These are phyloP conservation scores for Sebastes trivittatus DNA, from an alignment of 2,797 vertebrate genomes.

Conservation along the genomic window DNA sequence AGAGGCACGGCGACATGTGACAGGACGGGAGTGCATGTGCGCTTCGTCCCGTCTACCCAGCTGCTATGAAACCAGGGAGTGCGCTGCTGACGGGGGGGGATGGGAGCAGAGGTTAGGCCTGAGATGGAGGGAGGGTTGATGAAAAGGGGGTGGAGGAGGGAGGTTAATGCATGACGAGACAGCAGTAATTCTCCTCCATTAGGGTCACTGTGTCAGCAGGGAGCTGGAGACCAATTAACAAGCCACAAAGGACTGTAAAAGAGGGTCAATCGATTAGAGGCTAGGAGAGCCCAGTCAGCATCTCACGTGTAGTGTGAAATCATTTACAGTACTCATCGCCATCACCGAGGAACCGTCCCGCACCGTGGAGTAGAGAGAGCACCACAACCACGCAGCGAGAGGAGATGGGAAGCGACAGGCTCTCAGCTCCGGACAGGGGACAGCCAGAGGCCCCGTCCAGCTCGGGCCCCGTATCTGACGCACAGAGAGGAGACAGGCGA, in stretches of 20 bases:
- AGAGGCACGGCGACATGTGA: slow-evolving; percentile 63
- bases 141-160: slow-evolving; percentile 33
- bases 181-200: slow-evolving; percentile 77
- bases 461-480: slow-evolving; percentile 47
- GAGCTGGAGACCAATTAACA: slow-evolving; percentile 78
- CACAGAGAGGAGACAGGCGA: slow-evolving; percentile 71
- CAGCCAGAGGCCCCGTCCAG: slow-evolving; percentile 52
- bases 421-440: slow-evolving; percentile 48
- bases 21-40: slow-evolving; percentile 42
- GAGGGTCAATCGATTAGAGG: slow-evolving; percentile 75
- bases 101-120: slow-evolving; percentile 39
- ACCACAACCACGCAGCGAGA: neutral
- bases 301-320: slow-evolving; percentile 63
- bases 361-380: slow-evolving; percentile 5
- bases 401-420: slow-evolving; percentile 67
- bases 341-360: slow-evolving; percentile 6
- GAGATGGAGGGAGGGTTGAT: slow-evolving; percentile 29
- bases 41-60: slow-evolving; percentile 52
- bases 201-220: slow-evolving; percentile 83
- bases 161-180: slow-evolving; percentile 76
- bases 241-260: slow-evolving; percentile 61
- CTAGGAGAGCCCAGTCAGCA: slow-evolving; percentile 54
- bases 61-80: slow-evolving; percentile 55
- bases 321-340: slow-evolving; percentile 54
- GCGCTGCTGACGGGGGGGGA: slow-evolving; percentile 13